Base-by-base conservation (phyloP, 2,888 invertebrate genomes). In the Cantharis rufa region DNA sequence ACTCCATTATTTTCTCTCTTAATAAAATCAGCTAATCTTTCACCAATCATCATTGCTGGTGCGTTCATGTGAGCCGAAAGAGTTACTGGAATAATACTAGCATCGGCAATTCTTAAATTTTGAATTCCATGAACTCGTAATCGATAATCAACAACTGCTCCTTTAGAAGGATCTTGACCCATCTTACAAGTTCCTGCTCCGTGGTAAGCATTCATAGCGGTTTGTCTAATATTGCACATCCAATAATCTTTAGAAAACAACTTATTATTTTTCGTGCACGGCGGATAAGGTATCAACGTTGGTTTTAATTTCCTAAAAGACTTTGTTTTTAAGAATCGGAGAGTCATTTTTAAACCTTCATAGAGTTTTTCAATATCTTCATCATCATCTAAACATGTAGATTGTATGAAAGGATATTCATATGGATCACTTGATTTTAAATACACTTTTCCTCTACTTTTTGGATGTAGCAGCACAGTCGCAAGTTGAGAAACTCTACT, bases 111-210 rank as follows among this genome's bases (percentile, higher is more conserved):
- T 9, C 93, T 89, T 48, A 93, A 85, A 1, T 87, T 87, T 5
- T 88, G 83, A 2, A 93, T 85, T 1, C 92, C 93, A 80, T 91
- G 88, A 0, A 93, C 93, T 79, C 89, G 89, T 10, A 92, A 86
- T 81, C 91, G 89, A 0, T 91, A 89, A 84, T 92, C 91, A 1
- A 93, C 93, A 1, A 94, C 92, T 1, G 92, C 91, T 0, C 87
- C 89, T 0, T 90, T 89, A 82, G 92, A 92, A 0, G 85, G 87
- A 7, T 85, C 85, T 0, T 92, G 91, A 0, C 94, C 94, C 94
- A 94, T 94, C 80, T 92, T 91, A 81, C 92, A 92, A 1, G 93
- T 93, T 9, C 91, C 92, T 79, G 92, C 90, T 82, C 92, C 92
- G 85, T 93, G 93, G 82, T 92, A 92, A 61, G 92, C 86, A 0